These are phyloP conservation scores for Myotis yumanensis DNA, from an alignment of 2,113 vertebrate genomes.

Conservation along the genomic window DNA sequence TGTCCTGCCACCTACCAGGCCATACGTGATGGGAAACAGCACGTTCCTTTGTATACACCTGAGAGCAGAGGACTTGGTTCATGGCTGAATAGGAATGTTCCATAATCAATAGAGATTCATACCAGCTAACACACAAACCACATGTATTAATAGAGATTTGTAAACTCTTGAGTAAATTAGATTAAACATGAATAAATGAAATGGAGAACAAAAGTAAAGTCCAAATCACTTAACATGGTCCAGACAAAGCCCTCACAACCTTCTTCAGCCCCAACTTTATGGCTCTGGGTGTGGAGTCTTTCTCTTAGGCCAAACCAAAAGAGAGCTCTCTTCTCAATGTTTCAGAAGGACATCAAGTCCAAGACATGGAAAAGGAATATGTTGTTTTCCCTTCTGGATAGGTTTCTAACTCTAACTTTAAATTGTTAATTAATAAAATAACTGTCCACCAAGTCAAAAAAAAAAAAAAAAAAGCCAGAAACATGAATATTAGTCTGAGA, in stretches of 20 bases:
- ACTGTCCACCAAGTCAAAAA: neutral
- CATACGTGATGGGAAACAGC: neutral
- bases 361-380: neutral
- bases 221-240: neutral
- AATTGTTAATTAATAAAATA: slow-evolving; percentile 9
- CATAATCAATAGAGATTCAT: neutral
- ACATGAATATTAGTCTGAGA: neutral
- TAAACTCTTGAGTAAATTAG: slow-evolving; percentile 23
- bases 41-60: neutral
- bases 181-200: neutral
- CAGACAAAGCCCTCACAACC: neutral
- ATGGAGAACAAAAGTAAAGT: neutral
- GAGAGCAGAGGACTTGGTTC: neutral
- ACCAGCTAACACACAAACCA: neutral
- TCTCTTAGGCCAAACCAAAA: neutral
- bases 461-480: slow-evolving; percentile 6
- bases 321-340: neutral
- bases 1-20: neutral
- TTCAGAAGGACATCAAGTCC: neutral
- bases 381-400: neutral
- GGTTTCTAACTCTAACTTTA: neutral
- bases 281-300: neutral
- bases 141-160: neutral
- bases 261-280: neutral
- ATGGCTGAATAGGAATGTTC: neutral